Conservation (phyloP, 1,140 invertebrate species). For the Telenomus remus region DNA sequence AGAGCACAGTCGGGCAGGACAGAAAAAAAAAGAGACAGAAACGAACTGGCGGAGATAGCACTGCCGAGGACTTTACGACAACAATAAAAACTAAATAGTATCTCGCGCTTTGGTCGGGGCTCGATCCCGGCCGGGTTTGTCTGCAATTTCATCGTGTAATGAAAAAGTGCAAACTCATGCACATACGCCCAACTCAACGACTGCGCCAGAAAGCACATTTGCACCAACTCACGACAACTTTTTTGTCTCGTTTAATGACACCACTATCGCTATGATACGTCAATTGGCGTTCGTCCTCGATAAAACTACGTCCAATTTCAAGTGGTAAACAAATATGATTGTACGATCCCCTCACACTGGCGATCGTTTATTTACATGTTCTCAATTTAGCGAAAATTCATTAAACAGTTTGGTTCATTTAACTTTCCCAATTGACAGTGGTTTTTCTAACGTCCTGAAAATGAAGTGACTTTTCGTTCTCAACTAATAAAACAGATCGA, state of each 20-base stretch:
- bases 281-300: slow-evolving; percentile 34
- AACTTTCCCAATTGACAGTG: no score
- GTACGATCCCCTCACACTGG: slow-evolving; percentile 17
- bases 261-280: slow-evolving; percentile 32
- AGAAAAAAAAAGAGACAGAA: slow-evolving; percentile 41
- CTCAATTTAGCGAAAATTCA: no score
- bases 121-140: slow-evolving; percentile 51
- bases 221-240: slow-evolving; percentile 32
- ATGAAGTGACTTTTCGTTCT: no score
- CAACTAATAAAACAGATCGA: slow-evolving; percentile 29
- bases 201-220: slow-evolving; percentile 17
- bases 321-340: slow-evolving; percentile 29
- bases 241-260: slow-evolving; percentile 39
- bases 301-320: slow-evolving; percentile 44
- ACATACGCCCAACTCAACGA: background rate
- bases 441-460: no score
- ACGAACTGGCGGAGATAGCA: slow-evolving; percentile 25
- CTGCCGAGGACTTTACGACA: slow-evolving; percentile 59
- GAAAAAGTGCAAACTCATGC: slow-evolving; percentile 43
- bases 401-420: no score
- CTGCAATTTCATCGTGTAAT: slow-evolving; percentile 61
- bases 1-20: background rate
- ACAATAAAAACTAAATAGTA: slow-evolving; percentile 68
- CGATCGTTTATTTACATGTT: no score
- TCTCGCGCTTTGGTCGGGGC: slow-evolving; percentile 52